These are phyloP conservation scores for Drosophila greeni DNA, from an alignment of 2,888 invertebrate genomes.

Conservation along the genomic window DNA sequence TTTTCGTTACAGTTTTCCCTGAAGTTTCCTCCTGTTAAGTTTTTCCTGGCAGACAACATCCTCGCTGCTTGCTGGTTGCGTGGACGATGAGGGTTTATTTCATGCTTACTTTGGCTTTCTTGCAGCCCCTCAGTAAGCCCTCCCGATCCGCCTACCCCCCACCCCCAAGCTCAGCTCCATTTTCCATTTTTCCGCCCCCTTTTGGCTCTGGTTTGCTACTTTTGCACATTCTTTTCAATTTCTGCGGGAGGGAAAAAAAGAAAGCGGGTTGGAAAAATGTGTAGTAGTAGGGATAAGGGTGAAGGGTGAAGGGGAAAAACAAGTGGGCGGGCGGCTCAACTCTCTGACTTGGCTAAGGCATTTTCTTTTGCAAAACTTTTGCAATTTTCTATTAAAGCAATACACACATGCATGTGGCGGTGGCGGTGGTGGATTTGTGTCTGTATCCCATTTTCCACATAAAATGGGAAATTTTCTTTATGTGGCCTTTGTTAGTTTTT, in stretches of 20 bases:
- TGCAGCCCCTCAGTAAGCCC: constrained; percentile 39
- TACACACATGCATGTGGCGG: constrained; percentile 62
- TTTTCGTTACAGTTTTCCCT: constrained; percentile 10
- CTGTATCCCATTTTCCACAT: constrained; percentile 56
- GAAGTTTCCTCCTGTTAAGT: constrained; percentile 13
- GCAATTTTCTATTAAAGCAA: constrained; percentile 75
- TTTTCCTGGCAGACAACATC: constrained; percentile 57
- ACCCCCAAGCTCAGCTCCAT: background rate
- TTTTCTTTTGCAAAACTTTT: constrained; percentile 74
- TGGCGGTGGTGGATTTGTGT: constrained; percentile 49
- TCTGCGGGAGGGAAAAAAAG: constrained; percentile 41
- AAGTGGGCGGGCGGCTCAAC: constrained; percentile 37
- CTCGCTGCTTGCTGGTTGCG: constrained; percentile 43
- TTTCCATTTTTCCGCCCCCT: constrained; percentile 6
- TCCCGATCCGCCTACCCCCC: constrained; percentile 31
- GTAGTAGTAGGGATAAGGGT: constrained; percentile 1
- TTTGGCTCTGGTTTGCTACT: constrained; percentile 58
- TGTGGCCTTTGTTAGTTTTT: constrained; percentile 68
- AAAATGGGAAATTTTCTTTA: constrained; percentile 72
- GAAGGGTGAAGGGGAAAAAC: background rate
- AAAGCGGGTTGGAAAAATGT: constrained; percentile 12
- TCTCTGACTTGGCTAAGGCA: constrained; percentile 61
- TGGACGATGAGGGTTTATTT: constrained; percentile 68
- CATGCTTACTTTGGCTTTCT: constrained; percentile 71
- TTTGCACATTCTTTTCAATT: constrained; percentile 76